Evolutionary conservation across 2,888 invertebrate genomes (phyloP), one percentile per base, ranked within the genome.

Genomic region (Galeruca laticollis): DNA sequence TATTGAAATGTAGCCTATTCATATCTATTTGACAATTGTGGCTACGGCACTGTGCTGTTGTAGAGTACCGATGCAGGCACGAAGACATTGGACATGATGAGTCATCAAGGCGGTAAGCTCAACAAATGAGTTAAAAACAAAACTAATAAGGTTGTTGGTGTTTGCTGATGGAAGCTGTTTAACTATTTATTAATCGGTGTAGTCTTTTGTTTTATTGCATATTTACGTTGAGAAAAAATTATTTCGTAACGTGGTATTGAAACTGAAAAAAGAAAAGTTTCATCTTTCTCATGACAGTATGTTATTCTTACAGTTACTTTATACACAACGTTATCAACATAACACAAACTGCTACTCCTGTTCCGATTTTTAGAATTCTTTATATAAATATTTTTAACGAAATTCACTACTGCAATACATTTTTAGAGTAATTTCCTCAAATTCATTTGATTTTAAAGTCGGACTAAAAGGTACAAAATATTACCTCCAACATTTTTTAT

Each of bases 61-160:
- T 92, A 96, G 96, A 95, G 95, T 90, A 94, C 95, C 91, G 96
- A 96, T 86, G 91, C 93, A 86, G 96, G 95, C 87, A 92, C 93
- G 88, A 92, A 94, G 89, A 96, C 96, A 86, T 88, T 95, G 89
- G 92, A 93, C 88, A 92, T 92, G 91, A 90, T 96, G 89, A 91
- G 93, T 88, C 93, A 93, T 88, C 96, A 96, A 93, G 95, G 96
- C 93, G 95, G 96, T 96, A 94, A 95, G 94, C 81, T 77, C 64
- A 66, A 71, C 70, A 69, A 65, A 69, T 69, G 68, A 69, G 65
- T 70, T 67, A 69, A 71, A 68, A 74, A 71, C 60, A 68, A 71
- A 71, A 72, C 62, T 69, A 68, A 70, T 78, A 69, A 57, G 70
- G 72, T 75, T 70, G 71, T 73, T 74, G 76, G 74, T 78, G 76